Conservation (phyloP, 2,888 invertebrate genomes). For the Chalcis sispes region DNA sequence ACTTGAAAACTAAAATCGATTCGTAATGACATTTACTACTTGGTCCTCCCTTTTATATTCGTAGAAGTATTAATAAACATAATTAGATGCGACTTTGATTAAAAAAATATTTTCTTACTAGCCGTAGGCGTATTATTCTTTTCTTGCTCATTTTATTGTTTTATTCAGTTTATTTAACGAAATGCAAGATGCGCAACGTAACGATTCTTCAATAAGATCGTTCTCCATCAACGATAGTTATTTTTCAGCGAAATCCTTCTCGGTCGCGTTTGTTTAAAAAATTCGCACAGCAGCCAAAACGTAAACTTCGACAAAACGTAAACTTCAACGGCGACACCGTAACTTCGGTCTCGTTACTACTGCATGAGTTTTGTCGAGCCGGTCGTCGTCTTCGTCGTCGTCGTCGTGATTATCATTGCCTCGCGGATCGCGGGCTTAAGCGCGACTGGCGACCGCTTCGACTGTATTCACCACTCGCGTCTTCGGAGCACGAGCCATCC, state of each 20-base stretch:
- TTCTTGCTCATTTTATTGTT: background rate
- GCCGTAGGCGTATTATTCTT: background rate
- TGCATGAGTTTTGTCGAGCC: constrained; percentile 19
- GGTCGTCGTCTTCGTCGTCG: constrained; percentile 49
- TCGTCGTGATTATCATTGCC: constrained; percentile 65
- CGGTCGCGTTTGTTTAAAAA: background rate
- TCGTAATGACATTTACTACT: constrained; percentile 1
- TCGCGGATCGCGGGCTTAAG: constrained; percentile 67
- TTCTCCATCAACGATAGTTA: background rate
- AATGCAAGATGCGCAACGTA: background rate
- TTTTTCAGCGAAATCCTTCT: background rate
- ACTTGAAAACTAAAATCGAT: constrained; percentile 27
- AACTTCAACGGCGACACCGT: too few relatives aligned
- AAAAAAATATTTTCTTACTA: constrained; percentile 19
- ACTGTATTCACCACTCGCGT: constrained; percentile 53
- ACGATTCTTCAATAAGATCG: background rate
- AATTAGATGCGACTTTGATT: background rate
- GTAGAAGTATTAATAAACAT: background rate
- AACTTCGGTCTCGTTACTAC: background rate
- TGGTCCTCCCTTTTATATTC: constrained; percentile 16
- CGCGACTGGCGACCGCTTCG: constrained; percentile 63
- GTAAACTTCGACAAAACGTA: too few relatives aligned
- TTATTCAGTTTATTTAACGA: too few relatives aligned
- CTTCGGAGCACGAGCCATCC: constrained; percentile 61
- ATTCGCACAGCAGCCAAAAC: too few relatives aligned